A percentile compares a stretch with the other conserved stretches of the same genome.
These are phyloP conservation scores for Sinella curviseta DNA, from an alignment of 1,140 invertebrate species.

Conservation along the genomic window DNA sequence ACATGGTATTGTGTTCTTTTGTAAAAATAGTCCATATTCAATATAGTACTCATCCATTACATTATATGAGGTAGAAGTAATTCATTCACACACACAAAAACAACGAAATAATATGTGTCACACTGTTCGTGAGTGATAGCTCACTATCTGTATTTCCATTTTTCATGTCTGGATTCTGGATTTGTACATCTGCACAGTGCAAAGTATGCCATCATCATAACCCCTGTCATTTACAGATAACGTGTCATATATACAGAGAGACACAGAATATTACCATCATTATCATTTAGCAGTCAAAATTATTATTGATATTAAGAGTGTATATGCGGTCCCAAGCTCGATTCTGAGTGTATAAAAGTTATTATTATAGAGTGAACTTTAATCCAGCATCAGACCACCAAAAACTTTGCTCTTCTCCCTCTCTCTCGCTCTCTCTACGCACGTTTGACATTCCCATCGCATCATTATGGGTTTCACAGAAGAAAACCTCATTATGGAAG, in stretches of 20 bases:
- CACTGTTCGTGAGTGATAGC: not conserved
- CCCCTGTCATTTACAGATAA: not conserved
- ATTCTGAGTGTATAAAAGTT: too few species aligned
- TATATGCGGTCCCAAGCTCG: too few species aligned
- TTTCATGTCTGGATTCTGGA: not conserved
- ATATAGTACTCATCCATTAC: too few species aligned
- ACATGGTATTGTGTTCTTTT: too few species aligned
- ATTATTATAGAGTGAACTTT: constrained; percentile 8
- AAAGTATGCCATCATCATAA: too few species aligned
- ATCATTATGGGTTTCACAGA: not conserved
- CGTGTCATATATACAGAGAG: not conserved
- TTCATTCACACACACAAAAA: too few species aligned
- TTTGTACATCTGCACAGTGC: not conserved
- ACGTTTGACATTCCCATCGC: too few species aligned
- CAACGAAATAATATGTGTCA: not conserved
- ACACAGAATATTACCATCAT: not conserved
- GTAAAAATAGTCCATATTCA: too few species aligned
- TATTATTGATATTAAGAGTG: too few species aligned
- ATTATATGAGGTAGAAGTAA: too few species aligned
- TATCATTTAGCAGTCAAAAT: too few species aligned
- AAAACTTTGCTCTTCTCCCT: not conserved
- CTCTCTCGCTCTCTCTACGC: too few species aligned
- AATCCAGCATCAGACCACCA: constrained; percentile 15
- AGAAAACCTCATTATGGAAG: not conserved
- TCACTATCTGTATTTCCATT: not conserved